Base-by-base conservation (phyloP, 2,797 vertebrate species). In the Hybognathus amarus region DNA sequence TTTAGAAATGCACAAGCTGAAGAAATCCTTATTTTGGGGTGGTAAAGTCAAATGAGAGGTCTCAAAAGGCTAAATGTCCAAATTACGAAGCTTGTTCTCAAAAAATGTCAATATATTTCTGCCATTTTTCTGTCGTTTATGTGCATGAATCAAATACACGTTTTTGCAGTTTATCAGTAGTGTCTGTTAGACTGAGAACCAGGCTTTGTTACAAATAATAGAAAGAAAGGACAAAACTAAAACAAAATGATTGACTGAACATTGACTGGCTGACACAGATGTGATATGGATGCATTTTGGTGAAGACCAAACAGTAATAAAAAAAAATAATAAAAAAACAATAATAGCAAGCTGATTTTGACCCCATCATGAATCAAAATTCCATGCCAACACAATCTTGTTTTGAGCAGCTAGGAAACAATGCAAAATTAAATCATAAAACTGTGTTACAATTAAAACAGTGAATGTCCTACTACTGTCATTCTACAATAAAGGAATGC, bases 401-500 rank as follows among this genome's bases (percentile, higher is more conserved):
- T 91, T 86, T 89, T 90, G n/a, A 87, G 86, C 88, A 88, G 88
- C 90, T 87, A 90, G 91, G 89, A 94, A 93, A 91, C 90, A 87
- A 90, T 86, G 89, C 87, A 88, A 93, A 93, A 95, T 91, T 68
- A 93, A 94, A 94, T 94, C 93, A n/a, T n/a, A n/a, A n/a, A n/a
- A n/a, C n/a, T n/a, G n/a, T n/a, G n/a, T n/a, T n/a, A n/a, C n/a
- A n/a, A n/a, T n/a, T n/a, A n/a, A n/a, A n/a, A n/a, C n/a, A n/a
- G 89, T 89, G 80, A 66, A 87, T 64, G 50, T 85, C 75, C 84
- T 76, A 82, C 64, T 80, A 89, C 54, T 89, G 88, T 91, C 85
- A 89, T 87, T 92, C 88, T 81, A 83, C 86, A 90, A 91, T 84
- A 87, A 87, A n/a, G 64, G 52, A 83, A 85, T 80, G 73, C 61